Base-by-base conservation (phyloP, 1,140 invertebrate species). In the Trigoniulus corallinus region DNA sequence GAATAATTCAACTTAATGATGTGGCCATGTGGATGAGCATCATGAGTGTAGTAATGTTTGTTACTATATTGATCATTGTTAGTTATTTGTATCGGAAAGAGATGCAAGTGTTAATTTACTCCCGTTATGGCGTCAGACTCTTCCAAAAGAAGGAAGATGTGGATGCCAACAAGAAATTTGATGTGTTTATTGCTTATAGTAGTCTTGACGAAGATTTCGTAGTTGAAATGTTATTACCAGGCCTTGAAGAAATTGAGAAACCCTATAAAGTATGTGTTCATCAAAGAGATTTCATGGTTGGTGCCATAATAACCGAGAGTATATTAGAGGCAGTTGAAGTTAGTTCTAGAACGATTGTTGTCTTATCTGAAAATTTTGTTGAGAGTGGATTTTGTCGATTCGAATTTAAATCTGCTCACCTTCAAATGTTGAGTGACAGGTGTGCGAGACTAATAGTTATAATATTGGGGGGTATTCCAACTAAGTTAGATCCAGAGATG, bases 321-420 rank as follows among this genome's bases (percentile, higher is more conserved):
- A 86, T 96, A 41, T 79, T 86, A 50, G 84, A 93, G 63, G 88
- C 87, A 0, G 86, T 89, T 1, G 86, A 91, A 61, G 83, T 84
- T 24, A 89, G 86, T n/a, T 78, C 84, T 54, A 75, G 88, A 59
- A 92, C 88, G 15, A 84, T 95, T 42, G 75, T 95, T 56, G 80
- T 95, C 29, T 64, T 96, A 23, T 88, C 87, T 2, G 86, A 87
- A 64, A 88, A 89, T 70, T 95, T 93, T 69, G 74, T 95, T 18
- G 81, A 87, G 65, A 88, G 86, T 67, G 88, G 93, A 69, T 95
- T 88, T 88, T 82, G 84, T 58, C 76, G 86, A 49, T 89, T 88
- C 62, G 89, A 94, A 67, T 89, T 93, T 65, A 89, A 89, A 68
- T 80, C 81, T 42, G 88, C 89, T 1, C 74, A 93, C 15, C 82